Evolutionary conservation across 2,797 vertebrate species (phyloP).

Genomic region (Onychomys arenicola): DNA sequence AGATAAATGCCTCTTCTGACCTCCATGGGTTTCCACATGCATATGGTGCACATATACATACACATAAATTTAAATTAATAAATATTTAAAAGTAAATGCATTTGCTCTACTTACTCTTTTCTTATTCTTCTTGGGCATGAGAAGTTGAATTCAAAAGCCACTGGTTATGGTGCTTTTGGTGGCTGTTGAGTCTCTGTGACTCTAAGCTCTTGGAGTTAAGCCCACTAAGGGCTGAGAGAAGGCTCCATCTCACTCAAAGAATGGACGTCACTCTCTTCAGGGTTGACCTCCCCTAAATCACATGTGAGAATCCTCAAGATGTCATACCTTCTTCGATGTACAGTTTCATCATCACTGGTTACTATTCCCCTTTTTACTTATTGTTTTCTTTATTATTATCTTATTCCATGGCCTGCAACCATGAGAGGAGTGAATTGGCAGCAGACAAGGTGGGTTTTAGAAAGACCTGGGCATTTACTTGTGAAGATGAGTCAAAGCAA

Average conservation of each 20-base stretch:
- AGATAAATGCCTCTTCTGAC: not conserved
- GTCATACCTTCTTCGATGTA: not conserved
- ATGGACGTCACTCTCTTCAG: not conserved
- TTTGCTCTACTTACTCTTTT: not conserved
- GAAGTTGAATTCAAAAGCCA: not conserved
- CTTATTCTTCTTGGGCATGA: not conserved
- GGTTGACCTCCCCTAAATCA: not conserved
- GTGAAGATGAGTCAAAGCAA: slow-evolving; percentile 33
- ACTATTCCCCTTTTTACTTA: not conserved
- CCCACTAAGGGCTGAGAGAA: not conserved
- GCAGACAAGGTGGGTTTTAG: not conserved
- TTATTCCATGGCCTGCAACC: not conserved
- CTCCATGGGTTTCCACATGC: not conserved
- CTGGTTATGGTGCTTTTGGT: not conserved
- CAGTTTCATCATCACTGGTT: not conserved
- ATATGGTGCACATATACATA: not conserved
- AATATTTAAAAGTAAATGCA: not conserved
- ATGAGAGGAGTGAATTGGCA: not conserved
- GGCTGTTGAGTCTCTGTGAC: not conserved
- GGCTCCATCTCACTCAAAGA: not conserved
- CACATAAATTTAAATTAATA: not conserved
- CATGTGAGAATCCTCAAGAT: not conserved
- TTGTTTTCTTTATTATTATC: not conserved
- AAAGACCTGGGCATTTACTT: not conserved
- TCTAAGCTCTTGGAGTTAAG: not conserved